Evolutionary conservation across 1,140 invertebrate species (phyloP).

Genomic region (Ruditapes philippinarum): DNA sequence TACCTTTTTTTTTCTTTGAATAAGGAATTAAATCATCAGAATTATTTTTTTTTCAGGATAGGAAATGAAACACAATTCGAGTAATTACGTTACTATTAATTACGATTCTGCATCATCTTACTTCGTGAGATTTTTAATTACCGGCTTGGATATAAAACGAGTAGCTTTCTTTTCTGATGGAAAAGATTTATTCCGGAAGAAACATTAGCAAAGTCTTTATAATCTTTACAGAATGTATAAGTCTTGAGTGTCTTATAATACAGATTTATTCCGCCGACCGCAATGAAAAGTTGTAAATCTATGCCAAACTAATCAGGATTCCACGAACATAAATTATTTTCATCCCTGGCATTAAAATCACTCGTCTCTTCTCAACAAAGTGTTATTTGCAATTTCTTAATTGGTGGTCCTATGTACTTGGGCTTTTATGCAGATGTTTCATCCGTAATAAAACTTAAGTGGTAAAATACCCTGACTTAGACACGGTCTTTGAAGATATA

Average conservation of each 20-base stretch:
- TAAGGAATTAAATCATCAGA: no score
- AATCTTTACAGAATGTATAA: not conserved
- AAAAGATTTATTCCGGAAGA: not conserved
- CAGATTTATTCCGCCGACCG: not conserved
- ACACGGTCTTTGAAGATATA: conserved; percentile 8
- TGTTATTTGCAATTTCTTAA: conserved; percentile 51
- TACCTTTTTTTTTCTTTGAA: no score
- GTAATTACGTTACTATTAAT: no score
- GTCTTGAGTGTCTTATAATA: not conserved
- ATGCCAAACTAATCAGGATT: conserved; percentile 40
- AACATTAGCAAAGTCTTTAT: not conserved
- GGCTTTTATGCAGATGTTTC: not conserved
- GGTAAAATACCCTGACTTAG: not conserved
- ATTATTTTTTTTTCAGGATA: no score
- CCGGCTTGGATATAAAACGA: not conserved
- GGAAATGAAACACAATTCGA: no score
- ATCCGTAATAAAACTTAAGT: not conserved
- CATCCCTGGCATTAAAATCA: conserved; percentile 43
- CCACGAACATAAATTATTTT: conserved; percentile 25
- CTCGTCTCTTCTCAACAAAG: conserved; percentile 38
- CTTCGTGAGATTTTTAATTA: not conserved
- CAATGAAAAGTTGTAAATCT: conserved; percentile 46
- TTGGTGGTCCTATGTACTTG: conserved; percentile 49
- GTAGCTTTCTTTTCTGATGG: not conserved
- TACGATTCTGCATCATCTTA: no score